phyloP scores from a whole-genome alignment of 2,113 vertebrate genomes.

The human (Homo sapiens) region DNA sequence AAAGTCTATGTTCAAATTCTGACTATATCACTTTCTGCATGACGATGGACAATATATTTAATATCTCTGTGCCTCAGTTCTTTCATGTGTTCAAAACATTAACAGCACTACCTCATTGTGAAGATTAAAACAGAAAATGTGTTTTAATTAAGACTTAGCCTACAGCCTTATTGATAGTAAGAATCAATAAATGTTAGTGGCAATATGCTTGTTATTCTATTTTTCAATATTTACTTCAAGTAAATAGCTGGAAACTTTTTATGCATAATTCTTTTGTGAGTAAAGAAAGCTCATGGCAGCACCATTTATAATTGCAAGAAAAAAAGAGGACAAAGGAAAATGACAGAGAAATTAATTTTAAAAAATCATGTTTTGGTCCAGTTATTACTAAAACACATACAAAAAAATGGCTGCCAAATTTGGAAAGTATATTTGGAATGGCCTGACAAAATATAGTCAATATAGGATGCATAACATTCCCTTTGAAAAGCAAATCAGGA shows the following conservation, averaged over 20 bases:
- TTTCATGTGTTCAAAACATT: not conserved
- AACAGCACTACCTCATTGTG: not conserved
- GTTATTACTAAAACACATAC: not conserved
- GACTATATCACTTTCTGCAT: not conserved
- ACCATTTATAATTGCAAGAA: not conserved
- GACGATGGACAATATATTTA: not conserved
- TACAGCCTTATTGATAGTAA: not conserved
- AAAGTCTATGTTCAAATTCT: not conserved
- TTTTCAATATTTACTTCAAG: conserved; percentile 13
- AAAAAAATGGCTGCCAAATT: not conserved
- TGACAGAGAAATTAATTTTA: not conserved
- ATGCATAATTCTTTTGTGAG: not conserved
- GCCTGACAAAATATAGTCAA: not conserved
- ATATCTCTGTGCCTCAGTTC: not conserved
- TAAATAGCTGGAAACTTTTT: not conserved
- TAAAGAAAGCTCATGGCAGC: not conserved
- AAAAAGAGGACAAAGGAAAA: not conserved
- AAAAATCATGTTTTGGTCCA: not conserved
- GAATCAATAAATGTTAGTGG: not conserved
- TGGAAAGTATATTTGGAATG: conserved; percentile 16
- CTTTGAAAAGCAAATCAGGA: not conserved
- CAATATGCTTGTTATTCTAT: not conserved
- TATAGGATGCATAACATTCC: not conserved
- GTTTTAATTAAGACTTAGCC: not conserved
- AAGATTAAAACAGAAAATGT: not conserved